These are phyloP conservation scores for Subanguina moxae DNA, from an alignment of 1,140 invertebrate species.

Conservation along the genomic window DNA sequence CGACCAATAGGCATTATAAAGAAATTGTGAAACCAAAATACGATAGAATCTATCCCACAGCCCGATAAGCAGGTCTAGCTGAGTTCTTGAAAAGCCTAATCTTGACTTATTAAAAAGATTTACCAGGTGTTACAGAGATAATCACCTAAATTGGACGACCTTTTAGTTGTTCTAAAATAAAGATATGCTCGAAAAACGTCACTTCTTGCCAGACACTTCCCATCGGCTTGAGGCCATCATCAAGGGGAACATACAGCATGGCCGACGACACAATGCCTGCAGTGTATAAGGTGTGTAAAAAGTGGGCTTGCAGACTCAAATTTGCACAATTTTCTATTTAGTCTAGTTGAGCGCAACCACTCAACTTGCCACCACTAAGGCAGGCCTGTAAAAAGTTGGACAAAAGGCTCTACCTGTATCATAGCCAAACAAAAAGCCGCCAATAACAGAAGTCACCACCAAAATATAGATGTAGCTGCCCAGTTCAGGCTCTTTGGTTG, in stretches of 20 bases:
- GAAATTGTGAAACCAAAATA: no score
- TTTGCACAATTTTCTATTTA: no score
- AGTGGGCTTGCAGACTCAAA: not conserved
- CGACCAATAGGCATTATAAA: no score
- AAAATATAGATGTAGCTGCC: conserved; percentile 60
- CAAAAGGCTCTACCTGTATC: conserved; percentile 64
- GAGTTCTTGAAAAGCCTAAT: no score
- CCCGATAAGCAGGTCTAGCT: no score
- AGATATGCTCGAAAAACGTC: no score
- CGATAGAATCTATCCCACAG: no score
- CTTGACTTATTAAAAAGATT: no score
- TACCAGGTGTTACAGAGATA: conserved; percentile 51
- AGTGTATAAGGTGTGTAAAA: no score
- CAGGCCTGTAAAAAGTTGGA: not conserved
- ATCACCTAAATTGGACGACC: conserved; percentile 17
- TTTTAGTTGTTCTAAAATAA: no score
- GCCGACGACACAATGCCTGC: conserved; percentile 66
- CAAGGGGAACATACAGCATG: conserved; percentile 64
- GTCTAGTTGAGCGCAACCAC: no score
- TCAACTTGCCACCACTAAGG: no score
- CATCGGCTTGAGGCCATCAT: conserved; percentile 35
- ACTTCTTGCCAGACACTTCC: conserved; percentile 34
- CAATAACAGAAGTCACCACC: conserved; percentile 62
- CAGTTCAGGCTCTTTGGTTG: conserved; percentile 39
- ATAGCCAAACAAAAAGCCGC: conserved; percentile 70